Evolutionary conservation across 2,113 vertebrate genomes (phyloP).

Genomic region (Tauraco erythrolophus): DNA sequence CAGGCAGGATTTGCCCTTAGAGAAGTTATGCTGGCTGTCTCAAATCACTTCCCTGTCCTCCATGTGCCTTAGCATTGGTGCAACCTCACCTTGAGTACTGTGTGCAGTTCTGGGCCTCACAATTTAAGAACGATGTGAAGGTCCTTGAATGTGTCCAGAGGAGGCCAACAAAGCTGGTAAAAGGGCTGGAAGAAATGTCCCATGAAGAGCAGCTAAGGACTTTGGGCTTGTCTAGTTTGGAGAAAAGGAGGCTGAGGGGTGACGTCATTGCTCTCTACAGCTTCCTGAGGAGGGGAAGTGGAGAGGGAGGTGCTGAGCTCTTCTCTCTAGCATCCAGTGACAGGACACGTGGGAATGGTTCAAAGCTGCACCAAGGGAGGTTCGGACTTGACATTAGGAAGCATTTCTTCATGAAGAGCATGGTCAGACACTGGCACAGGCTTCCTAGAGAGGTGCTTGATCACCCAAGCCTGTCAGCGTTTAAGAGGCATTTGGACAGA

Average conservation of each 20-base stretch:
- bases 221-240: neutral
- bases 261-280: neutral
- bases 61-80: neutral
- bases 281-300: neutral
- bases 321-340: neutral
- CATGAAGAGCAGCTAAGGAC: neutral
- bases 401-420: neutral
- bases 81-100: neutral
- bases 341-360: neutral
- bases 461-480: neutral
- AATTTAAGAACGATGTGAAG: neutral
- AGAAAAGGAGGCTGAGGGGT: neutral
- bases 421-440: neutral
- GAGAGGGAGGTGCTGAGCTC: neutral
- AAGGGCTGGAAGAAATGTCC: neutral
- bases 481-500: neutral
- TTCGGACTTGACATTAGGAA: neutral
- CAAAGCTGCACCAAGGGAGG: neutral
- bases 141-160: fast-evolving
- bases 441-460: neutral
- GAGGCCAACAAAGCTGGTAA: neutral
- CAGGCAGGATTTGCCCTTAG: no score
- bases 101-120: neutral
- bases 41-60: no score
- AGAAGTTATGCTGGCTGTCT: no score